Conservation (phyloP, 2,113 vertebrate genomes). For the Hippocampus mohnikei region DNA sequence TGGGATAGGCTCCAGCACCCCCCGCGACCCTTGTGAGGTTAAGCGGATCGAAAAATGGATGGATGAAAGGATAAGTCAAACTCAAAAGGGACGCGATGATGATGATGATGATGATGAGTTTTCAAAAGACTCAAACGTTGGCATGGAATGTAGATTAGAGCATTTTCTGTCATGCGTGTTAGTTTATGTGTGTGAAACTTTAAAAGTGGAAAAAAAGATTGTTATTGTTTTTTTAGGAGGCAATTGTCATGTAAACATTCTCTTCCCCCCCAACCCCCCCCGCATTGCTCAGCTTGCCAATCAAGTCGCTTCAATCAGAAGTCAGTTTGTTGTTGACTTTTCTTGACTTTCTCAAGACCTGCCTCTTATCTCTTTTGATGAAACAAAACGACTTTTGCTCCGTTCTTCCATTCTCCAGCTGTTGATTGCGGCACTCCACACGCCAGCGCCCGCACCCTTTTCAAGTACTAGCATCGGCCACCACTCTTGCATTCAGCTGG, state of each 20-base stretch:
- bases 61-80: too few species aligned
- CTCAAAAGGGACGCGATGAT: too few species aligned
- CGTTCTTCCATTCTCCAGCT: background rate
- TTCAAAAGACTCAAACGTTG: background rate
- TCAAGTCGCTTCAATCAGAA: background rate
- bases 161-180: background rate
- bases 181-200: background rate
- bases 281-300: background rate
- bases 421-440: background rate
- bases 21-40: too few species aligned
- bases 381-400: background rate
- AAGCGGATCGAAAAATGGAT: too few species aligned
- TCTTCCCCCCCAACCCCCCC: too few species aligned
- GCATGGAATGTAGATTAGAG: background rate
- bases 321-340: background rate
- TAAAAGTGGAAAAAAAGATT: background rate
- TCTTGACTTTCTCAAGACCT: background rate
- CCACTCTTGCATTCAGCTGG: conserved; percentile 48
- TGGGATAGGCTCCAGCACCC: too few species aligned
- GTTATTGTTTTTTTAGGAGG: background rate
- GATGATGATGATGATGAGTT: too few species aligned
- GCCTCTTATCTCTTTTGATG: background rate
- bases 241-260: background rate
- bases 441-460: background rate
- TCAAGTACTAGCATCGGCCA: conserved; percentile 8